phyloP scores from a whole-genome alignment of 2,113 vertebrate species.

The Campylorhamphus procurvoides region DNA sequence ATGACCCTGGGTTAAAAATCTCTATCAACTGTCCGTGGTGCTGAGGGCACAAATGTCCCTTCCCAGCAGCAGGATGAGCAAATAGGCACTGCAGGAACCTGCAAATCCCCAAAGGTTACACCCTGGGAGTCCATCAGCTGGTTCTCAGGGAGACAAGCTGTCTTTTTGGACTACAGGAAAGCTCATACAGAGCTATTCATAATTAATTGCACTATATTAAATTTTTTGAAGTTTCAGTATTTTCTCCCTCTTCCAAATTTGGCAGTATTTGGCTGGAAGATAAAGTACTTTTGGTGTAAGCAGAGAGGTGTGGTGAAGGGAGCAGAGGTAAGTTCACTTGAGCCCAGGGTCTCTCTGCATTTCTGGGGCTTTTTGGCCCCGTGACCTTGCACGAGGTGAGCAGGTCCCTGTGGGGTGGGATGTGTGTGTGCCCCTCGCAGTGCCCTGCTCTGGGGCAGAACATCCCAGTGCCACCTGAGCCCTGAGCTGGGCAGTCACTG shows the following conservation, averaged over 20 bases:
- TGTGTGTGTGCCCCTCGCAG: fast-evolving
- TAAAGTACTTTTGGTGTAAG: background rate
- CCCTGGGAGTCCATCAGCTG: background rate
- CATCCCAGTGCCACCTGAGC: background rate
- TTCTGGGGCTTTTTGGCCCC: background rate
- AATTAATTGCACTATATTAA: background rate
- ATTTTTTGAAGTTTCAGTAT: background rate
- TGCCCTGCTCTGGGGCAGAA: background rate
- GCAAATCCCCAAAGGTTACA: too few relatives aligned
- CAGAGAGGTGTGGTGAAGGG: background rate
- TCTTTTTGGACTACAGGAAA: background rate
- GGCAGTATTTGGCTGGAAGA: background rate
- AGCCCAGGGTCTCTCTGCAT: background rate
- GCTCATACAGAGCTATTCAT: background rate
- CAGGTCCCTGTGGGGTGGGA: fast-evolving
- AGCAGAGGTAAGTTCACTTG: fast-evolving
- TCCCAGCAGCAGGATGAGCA: background rate
- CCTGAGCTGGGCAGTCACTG: background rate
- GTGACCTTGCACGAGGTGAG: background rate
- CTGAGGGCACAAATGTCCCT: background rate
- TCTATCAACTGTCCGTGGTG: background rate
- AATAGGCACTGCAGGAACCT: fast-evolving
- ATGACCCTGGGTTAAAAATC: background rate
- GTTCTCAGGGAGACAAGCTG: background rate
- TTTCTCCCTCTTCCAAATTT: background rate